Evolutionary conservation across 1,140 invertebrate genomes (phyloP), one percentile per base, ranked within the genome.

Genomic region (Scylla paramamosain): DNA sequence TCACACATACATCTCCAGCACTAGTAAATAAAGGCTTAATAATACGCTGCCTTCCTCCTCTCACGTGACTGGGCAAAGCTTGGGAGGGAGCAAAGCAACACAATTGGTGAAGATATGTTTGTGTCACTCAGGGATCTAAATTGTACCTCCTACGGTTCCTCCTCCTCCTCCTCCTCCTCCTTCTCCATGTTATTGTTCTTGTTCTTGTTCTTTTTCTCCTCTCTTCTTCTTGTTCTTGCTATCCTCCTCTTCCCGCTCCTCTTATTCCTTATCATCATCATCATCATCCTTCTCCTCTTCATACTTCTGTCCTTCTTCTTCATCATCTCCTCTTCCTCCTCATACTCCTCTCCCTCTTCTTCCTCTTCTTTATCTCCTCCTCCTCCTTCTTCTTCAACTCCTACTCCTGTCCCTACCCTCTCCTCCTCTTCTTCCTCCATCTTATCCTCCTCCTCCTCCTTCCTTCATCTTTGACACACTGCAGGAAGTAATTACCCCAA

Each of bases 401-500:
- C 67, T n/a, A 12, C 20, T n/a, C 67, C 20, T n/a, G 39, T 20
- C n/a, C 25, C 67, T 20, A 7, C 67, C n/a, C 8, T 20, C 67
- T n/a, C 67, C 2, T n/a, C 67, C 2, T n/a, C 67, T n/a, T n/a
- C 67, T 20, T 25, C 67, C 67, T n/a, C n/a, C n/a, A 7, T 7
- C n/a, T 77, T 20, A 12, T 77, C 67, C 67, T 25, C 25, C 67
- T 25, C 20, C 67, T n/a, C 20, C 67, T n/a, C 25, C 67, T n/a
- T 8, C 25, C 67, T 20, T 77, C 67, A 20, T 77, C 67, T 77
- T 25, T 77, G 67, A n/a, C 67, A 77, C 67, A n/a, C 67, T n/a
- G 67, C 67, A 88, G 86, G 86, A 88, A 88, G 86, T 88, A 88
- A 88, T 88, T 88, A 88, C 45, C 16, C 52, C 52, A 14, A 14